Percentiles rank a stretch among this genome's conserved stretches.
These are phyloP conservation scores for Corythoichthys intestinalis DNA, from an alignment of 2,113 vertebrate genomes.

Conservation along the genomic window DNA sequence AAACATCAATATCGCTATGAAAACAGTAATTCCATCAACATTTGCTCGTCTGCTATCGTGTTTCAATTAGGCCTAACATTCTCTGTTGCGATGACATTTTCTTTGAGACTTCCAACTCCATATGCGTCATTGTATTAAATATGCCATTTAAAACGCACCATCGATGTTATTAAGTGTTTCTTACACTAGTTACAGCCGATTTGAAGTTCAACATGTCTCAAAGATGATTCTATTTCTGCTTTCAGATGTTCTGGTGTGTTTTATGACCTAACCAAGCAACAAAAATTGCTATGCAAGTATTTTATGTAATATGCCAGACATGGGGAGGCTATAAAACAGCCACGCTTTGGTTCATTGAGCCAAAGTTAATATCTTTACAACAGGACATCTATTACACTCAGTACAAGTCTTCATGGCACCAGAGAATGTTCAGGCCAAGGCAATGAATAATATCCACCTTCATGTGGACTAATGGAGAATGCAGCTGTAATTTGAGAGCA, in stretches of 20 bases:
- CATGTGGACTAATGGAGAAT: slow-evolving; percentile 10
- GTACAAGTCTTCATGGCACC: slow-evolving; percentile 17
- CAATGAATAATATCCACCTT: slow-evolving; percentile 33
- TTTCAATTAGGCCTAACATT: background rate
- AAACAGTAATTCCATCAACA: background rate
- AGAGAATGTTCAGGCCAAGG: slow-evolving; percentile 29
- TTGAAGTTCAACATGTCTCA: slow-evolving; percentile 19
- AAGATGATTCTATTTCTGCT: slow-evolving; percentile 20
- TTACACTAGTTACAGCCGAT: slow-evolving; percentile 8
- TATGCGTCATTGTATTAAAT: slow-evolving; percentile 24
- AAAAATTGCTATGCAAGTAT: slow-evolving; percentile 33
- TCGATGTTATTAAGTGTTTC: slow-evolving; percentile 20
- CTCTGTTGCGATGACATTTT: slow-evolving; percentile 7
- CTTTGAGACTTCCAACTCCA: slow-evolving; percentile 16
- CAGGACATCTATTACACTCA: slow-evolving; percentile 37
- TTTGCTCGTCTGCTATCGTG: background rate
- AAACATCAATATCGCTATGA: background rate
- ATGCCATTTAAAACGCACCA: slow-evolving; percentile 19
- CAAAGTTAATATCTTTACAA: slow-evolving; percentile 52
- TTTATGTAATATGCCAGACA: slow-evolving; percentile 43
- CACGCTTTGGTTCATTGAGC: slow-evolving; percentile 49
- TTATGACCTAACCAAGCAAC: slow-evolving; percentile 29
- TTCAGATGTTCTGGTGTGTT: slow-evolving; percentile 35
- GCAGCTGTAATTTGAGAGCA: slow-evolving; percentile 45
- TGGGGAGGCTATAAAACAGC: slow-evolving; percentile 40